phyloP scores from a whole-genome alignment of 1,140 invertebrate species.

The Drosophila lacertosa region DNA sequence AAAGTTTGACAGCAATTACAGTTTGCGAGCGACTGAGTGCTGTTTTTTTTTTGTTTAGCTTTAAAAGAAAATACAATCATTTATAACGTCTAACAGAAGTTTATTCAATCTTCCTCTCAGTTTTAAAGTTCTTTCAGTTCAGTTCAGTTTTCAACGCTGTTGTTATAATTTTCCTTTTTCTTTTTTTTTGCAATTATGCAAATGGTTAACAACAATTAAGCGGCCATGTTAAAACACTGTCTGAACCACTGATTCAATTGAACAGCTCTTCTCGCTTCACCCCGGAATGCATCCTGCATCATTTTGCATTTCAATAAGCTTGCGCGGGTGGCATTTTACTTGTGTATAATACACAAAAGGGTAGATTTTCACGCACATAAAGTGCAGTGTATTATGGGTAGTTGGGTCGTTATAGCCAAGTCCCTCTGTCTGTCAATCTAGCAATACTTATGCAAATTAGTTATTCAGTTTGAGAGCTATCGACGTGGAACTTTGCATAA shows the following conservation, averaged over 20 bases:
- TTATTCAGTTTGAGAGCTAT: too few species aligned
- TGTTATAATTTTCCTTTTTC: background rate
- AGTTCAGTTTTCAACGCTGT: constrained; percentile 14
- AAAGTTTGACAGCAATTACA: constrained; percentile 41
- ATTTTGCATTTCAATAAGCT: background rate
- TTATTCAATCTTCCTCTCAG: background rate
- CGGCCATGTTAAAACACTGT: constrained; percentile 43
- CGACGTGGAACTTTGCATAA: too few species aligned
- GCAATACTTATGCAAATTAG: too few species aligned
- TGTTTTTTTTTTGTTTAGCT: background rate
- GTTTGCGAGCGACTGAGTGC: constrained; percentile 12
- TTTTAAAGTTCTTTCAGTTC: background rate
- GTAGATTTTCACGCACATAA: too few species aligned
- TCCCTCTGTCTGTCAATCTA: too few species aligned
- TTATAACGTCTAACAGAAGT: too few species aligned
- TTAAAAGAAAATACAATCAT: too few species aligned
- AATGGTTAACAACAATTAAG: constrained; percentile 42
- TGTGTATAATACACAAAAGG: too few species aligned
- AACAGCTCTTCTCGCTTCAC: constrained; percentile 22
- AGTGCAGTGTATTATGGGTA: too few species aligned
- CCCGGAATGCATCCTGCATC: background rate
- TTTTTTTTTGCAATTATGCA: constrained; percentile 37
- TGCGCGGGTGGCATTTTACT: too few species aligned
- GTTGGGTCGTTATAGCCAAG: too few species aligned
- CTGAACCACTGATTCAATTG: constrained; percentile 68